phyloP scores from a whole-genome alignment of 2,888 invertebrate genomes.

The Tetropium fuscum region DNA sequence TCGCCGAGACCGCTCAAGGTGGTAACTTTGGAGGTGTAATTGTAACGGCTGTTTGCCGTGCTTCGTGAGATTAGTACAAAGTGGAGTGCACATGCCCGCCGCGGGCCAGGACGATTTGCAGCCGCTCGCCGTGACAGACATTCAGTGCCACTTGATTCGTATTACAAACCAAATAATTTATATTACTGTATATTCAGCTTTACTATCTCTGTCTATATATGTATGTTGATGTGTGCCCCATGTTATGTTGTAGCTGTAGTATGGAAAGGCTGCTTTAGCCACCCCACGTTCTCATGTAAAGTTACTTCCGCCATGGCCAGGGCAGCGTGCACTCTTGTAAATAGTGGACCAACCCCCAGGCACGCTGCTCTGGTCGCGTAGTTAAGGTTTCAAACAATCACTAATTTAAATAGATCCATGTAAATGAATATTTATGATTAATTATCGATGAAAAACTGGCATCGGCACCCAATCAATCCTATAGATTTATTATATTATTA shows the following conservation, averaged over 20 bases:
- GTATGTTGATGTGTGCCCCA: conserved; percentile 58
- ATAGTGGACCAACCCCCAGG: conserved; percentile 64
- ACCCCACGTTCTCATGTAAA: conserved; percentile 52
- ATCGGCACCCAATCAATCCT: conserved; percentile 65
- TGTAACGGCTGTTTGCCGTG: conserved; percentile 22
- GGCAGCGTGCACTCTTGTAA: conserved; percentile 58
- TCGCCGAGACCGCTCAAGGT: conserved; percentile 74
- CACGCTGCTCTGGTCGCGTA: conserved; percentile 47
- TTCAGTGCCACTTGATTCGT: conserved; percentile 65
- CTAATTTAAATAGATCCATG: conserved; percentile 63
- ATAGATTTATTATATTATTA: conserved; percentile 61
- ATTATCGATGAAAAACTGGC: conserved; percentile 58
- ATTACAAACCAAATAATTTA: conserved; percentile 68
- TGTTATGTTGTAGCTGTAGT: conserved; percentile 57
- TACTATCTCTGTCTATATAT: conserved; percentile 53
- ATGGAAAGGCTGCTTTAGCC: conserved; percentile 32
- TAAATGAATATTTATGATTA: conserved; percentile 59
- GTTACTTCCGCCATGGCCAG: conserved; percentile 64
- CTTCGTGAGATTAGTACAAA: conserved; percentile 60
- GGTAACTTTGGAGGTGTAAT: conserved; percentile 64
- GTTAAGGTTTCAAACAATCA: conserved; percentile 70
- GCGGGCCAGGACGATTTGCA: conserved; percentile 30
- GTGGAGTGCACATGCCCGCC: conserved; percentile 53
- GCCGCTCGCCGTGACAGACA: conserved; percentile 39
- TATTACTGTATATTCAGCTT: conserved; percentile 60